Base-by-base conservation (phyloP, 2,888 invertebrate genomes). In the Alsophila aescularia region DNA sequence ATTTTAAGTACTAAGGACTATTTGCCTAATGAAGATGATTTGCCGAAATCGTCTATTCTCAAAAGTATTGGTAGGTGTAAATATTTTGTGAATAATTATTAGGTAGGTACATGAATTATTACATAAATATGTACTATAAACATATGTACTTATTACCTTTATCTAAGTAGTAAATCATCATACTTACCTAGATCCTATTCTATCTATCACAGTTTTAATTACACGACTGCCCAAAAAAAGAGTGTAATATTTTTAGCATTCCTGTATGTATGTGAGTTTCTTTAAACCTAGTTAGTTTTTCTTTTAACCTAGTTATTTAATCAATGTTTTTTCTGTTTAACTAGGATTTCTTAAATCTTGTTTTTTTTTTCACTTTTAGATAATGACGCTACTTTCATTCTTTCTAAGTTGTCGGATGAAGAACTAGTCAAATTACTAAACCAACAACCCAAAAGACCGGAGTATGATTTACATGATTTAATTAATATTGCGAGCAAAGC, bases 391-490 rank as follows among this genome's bases (percentile, higher is more conserved):
- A 80, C 81, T 0, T 86, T 83, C 63, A 61, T 90, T 44, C 74
- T 90, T 37, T 87, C 90, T 1, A 89, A 88, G 65, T 69, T 90
- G 59, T 77, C 86, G 8, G 87, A 90, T 50, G 73, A 80, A 36
- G 85, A 88, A 44, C 74, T 90, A 10, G 63, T 90, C 31, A 81
- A 80, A 56, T 66, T 90, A 35, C 70, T 90, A 34, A 82, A 74
- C 29, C 73, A 79, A 16, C 79, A 84, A 63, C 84, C 87, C 2
- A 75, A 74, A 40, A 85, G 79, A 62, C 73, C 64, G 40, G 79
- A 80, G 62, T 88, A 82, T 59, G 77, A 79, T 64, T 59, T 85
- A 35, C 80, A 77, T 21, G 86, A 90, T 62, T 66, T 86, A 49
- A 64, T 83, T 1, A 77, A 78, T 58, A 64, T 84, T 32, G n/a